Evolutionary conservation across 2,888 invertebrate species (phyloP).

Genomic region (Zele albiditarsus): DNA sequence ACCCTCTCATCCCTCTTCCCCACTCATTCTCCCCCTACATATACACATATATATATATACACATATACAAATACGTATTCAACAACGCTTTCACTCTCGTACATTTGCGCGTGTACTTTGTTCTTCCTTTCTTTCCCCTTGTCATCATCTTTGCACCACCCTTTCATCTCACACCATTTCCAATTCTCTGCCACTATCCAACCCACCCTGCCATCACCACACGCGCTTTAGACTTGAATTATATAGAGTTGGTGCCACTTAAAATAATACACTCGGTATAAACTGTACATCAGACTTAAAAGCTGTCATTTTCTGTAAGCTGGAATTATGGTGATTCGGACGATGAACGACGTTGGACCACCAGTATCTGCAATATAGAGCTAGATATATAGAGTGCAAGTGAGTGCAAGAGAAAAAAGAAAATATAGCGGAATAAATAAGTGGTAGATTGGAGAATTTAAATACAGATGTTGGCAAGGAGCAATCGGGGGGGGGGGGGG

Average conservation of each 20-base stretch:
- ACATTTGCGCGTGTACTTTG: conserved; percentile 31
- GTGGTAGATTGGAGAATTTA: not conserved
- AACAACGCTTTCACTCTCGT: conserved; percentile 38
- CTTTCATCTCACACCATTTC: conserved; percentile 31
- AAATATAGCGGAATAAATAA: not conserved
- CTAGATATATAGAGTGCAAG: not conserved
- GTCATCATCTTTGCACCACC: conserved; percentile 39
- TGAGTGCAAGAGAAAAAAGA: not conserved
- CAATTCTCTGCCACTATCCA: conserved; percentile 48
- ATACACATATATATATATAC: conserved; percentile 22
- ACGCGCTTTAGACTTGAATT: conserved; percentile 60
- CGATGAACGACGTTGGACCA: conserved; percentile 41
- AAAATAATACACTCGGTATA: conserved; percentile 71
- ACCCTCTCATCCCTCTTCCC: conserved; percentile 44
- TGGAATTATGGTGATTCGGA: conserved; percentile 70
- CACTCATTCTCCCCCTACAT: conserved; percentile 48
- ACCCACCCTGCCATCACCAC: not conserved
- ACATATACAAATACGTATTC: conserved; percentile 31
- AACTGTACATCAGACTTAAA: conserved; percentile 71
- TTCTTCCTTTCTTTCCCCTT: conserved; percentile 34
- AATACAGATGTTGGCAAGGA: not conserved
- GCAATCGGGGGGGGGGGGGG: too few relatives aligned
- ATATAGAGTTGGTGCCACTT: conserved; percentile 68
- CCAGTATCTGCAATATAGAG: not conserved
- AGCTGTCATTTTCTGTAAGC: conserved; percentile 72